These are phyloP conservation scores for Dorcus parallelipipedus DNA, from an alignment of 2,888 invertebrate species.

Conservation along the genomic window DNA sequence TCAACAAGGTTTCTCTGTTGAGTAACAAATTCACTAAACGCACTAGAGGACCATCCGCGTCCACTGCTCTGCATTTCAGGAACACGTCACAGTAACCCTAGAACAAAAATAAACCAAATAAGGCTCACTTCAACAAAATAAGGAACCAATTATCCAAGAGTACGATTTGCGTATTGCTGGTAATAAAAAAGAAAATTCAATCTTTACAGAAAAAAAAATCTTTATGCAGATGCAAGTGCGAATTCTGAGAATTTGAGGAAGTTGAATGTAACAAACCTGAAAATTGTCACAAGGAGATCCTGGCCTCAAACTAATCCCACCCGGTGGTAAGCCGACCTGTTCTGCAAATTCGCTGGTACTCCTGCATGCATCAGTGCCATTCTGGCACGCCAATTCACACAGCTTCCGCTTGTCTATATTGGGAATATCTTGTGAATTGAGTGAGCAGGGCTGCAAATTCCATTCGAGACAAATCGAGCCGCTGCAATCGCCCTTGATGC, in stretches of 20 bases:
- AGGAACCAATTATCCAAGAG: no score
- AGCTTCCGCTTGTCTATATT: slow-evolving; percentile 80
- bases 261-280: slow-evolving; percentile 58
- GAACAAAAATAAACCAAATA: neutral
- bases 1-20: slow-evolving; percentile 82
- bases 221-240: no score
- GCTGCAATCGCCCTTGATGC: slow-evolving; percentile 86
- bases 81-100: slow-evolving; percentile 99
- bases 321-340: slow-evolving; percentile 67
- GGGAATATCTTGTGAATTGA: slow-evolving; percentile 73
- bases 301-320: slow-evolving; percentile 84
- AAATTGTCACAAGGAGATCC: slow-evolving; percentile 99
- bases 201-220: no score
- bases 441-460: slow-evolving; percentile 93
- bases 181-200: no score
- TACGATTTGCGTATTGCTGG: no score
- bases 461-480: slow-evolving; percentile 95
- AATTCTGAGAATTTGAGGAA: no score
- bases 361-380: slow-evolving; percentile 74
- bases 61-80: slow-evolving; percentile 95
- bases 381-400: slow-evolving; percentile 97
- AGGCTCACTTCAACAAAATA: no score
- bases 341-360: slow-evolving; percentile 86
- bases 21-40: slow-evolving; percentile 93
- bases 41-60: slow-evolving; percentile 97